phyloP scores from a whole-genome alignment of 2,797 vertebrate genomes.

The Takifugu rubripes region DNA sequence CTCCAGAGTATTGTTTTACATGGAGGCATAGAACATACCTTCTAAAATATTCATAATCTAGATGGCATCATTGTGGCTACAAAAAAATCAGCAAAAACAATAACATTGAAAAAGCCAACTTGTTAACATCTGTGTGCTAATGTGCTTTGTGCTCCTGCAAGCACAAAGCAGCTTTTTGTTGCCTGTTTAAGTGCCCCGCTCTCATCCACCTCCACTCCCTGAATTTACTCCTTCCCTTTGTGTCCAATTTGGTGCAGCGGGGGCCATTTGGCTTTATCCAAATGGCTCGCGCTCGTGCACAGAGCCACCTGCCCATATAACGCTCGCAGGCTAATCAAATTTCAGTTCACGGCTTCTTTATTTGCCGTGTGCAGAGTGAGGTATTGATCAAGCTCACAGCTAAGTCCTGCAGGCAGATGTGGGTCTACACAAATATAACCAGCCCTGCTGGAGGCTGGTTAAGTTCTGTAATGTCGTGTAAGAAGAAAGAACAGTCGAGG shows the following conservation, averaged over 20 bases:
- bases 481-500: slow-evolving; percentile 9
- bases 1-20: slow-evolving; percentile 6
- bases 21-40: background rate
- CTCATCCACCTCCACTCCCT: slow-evolving; percentile 31
- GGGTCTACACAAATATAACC: slow-evolving; percentile 22
- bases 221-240: slow-evolving; percentile 34
- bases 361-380: slow-evolving; percentile 37
- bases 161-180: slow-evolving; percentile 37
- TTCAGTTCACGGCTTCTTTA: slow-evolving; percentile 33
- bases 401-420: slow-evolving; percentile 35
- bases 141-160: slow-evolving; percentile 26
- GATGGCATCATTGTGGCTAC: slow-evolving; percentile 11
- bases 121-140: slow-evolving; percentile 20
- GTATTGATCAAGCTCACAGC: slow-evolving; percentile 51
- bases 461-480: background rate
- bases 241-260: slow-evolving; percentile 36
- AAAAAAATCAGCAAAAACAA: slow-evolving; percentile 10
- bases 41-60: slow-evolving; percentile 19
- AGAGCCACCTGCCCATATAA: slow-evolving; percentile 28
- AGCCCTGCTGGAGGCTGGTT: background rate
- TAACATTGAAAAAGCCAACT: slow-evolving; percentile 7
- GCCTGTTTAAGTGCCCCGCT: slow-evolving; percentile 10
- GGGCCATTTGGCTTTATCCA: slow-evolving; percentile 38
- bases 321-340: slow-evolving; percentile 36
- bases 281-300: slow-evolving; percentile 12